Base-by-base conservation (phyloP, 2,113 vertebrate species). In the Solea solea region DNA sequence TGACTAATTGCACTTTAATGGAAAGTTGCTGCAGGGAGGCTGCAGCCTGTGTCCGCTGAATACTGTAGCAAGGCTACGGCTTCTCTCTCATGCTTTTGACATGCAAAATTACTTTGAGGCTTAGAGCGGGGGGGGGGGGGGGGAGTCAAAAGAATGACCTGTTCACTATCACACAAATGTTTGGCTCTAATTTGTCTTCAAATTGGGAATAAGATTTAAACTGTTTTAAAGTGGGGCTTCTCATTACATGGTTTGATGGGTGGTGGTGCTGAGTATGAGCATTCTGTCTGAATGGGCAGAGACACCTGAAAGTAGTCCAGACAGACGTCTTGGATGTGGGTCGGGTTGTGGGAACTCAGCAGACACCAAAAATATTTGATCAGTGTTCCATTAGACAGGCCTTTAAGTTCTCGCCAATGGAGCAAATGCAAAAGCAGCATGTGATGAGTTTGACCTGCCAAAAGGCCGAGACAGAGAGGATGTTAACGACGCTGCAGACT, bases 1-100 rank as follows among this genome's bases (percentile, higher is more conserved):
- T 93, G 88, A 93, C 88, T 86, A 93, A 93, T 79, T 93, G 84
- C 75, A 88, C 87, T 94, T 94, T 94, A 93, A 94, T 87, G 91
- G 80, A 89, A 74, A 74, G 64, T 21, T 56, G 71, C 52, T 65
- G 56, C 60, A 63, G 52, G 21, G 45, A 57, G 41, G 48, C 69
- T 45, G 67, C 55, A 15, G 49, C 53, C 60, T 12, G n/a, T 64
- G 54, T 60, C 58, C 75, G 34, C 21, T 64, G 16, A 80, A 68
- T 41, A 64, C 63, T 80, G 45, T 65, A 59, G 41, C 67, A 50
- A 45, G 44, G 58, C 48, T 54, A 13, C 50, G 53, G 64, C 39
- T 41, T 61, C 49, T 42, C 52, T 53, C 41, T 40, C 54, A 14
- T 27, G 50, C 55, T 46, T 72, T 59, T 66, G 16, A 78, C 16